Evolutionary conservation across 2,888 invertebrate species (phyloP).

Genomic region (Biston stratarius): DNA sequence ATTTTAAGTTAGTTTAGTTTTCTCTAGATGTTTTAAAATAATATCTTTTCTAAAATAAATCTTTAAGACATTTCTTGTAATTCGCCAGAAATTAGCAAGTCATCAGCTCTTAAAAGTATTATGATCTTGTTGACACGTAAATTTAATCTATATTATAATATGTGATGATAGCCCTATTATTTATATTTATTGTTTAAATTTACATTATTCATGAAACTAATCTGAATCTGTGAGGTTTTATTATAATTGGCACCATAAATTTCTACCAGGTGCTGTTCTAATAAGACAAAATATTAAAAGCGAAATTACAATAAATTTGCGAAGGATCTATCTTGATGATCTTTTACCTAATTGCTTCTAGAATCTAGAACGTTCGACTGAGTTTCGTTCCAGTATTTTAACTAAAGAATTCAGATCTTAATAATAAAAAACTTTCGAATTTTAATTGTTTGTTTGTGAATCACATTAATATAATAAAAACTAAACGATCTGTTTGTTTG

Average conservation of each 20-base stretch:
- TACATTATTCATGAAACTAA: conserved; percentile 16
- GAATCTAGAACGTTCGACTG: neutral
- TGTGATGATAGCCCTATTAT: conserved; percentile 16
- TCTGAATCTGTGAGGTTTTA: conserved; percentile 21
- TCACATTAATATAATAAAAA: too few species aligned
- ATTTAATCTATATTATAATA: conserved; percentile 12
- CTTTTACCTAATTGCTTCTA: neutral
- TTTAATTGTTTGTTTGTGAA: neutral
- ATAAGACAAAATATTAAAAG: neutral
- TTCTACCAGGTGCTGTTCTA: neutral
- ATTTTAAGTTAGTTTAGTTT: too few species aligned
- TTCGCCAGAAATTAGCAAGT: conserved; percentile 27
- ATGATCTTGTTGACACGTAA: conserved; percentile 13
- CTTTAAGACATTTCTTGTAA: conserved; percentile 5
- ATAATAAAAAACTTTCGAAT: neutral
- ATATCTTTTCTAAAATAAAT: conserved; percentile 6
- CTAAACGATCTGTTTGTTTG: too few species aligned
- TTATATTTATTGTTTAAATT: conserved; percentile 12
- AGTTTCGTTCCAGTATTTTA: neutral
- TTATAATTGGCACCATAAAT: conserved; percentile 16
- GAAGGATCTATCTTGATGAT: neutral
- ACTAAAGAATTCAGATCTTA: neutral
- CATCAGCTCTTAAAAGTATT: conserved; percentile 4
- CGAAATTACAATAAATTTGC: neutral
- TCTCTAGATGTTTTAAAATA: too few species aligned